A percentile compares a stretch with the other conserved stretches of the same genome.
These are phyloP conservation scores for Nilaparvata lugens DNA, from an alignment of 1,140 invertebrate genomes.

Conservation along the genomic window DNA sequence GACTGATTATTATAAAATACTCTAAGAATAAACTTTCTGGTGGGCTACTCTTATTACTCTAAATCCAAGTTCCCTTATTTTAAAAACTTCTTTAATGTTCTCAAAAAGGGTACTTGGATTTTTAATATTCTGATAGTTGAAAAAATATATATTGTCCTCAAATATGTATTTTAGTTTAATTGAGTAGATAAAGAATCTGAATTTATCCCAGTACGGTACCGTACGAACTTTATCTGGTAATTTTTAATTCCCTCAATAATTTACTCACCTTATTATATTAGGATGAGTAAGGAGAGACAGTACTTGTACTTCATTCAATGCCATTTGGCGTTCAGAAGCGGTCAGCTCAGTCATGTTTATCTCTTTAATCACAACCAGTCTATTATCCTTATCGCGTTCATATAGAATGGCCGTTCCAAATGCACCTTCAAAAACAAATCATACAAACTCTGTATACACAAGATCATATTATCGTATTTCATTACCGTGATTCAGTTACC, in stretches of 20 bases:
- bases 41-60: too few relatives aligned
- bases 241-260: too few relatives aligned
- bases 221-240: too few relatives aligned
- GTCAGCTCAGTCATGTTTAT: constrained; percentile 65
- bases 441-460: background rate
- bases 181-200: background rate
- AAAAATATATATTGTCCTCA: background rate
- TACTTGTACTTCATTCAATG: constrained; percentile 68
- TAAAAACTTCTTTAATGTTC: too few relatives aligned
- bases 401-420: constrained; percentile 68
- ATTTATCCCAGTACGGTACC: background rate
- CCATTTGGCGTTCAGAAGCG: constrained; percentile 53
- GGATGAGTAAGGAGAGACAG: constrained; percentile 62
- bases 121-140: too few relatives aligned
- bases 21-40: too few relatives aligned
- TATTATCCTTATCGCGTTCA: constrained; percentile 50
- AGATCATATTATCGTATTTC: background rate
- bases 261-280: constrained; percentile 56
- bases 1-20: too few relatives aligned
- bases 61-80: too few relatives aligned
- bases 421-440: constrained; percentile 42
- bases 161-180: background rate
- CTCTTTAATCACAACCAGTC: constrained; percentile 64
- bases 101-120: too few relatives aligned
- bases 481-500: background rate